A percentile compares a stretch with the other conserved stretches of the same genome.
Evolutionary conservation across 2,113 vertebrate species (phyloP).

Genomic region (Cercocebus atys): DNA sequence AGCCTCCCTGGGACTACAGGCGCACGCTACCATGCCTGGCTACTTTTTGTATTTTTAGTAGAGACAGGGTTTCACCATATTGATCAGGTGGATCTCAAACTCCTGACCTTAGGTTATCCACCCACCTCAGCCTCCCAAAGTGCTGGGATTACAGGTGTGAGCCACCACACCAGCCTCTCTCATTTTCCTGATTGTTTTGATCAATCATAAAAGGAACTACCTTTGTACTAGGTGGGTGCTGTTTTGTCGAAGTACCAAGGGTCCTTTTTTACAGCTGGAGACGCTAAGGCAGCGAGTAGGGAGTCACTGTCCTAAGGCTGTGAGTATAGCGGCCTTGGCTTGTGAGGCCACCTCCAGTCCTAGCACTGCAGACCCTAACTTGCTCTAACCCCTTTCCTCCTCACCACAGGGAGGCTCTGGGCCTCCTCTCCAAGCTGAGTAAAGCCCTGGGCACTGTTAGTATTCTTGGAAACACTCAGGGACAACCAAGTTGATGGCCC

Average conservation of each 20-base stretch:
- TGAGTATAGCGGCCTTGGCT: neutral
- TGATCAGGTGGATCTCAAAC: too few relatives aligned
- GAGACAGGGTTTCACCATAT: too few relatives aligned
- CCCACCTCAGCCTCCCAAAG: too few relatives aligned
- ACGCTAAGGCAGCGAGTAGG: neutral
- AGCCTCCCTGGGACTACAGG: too few relatives aligned
- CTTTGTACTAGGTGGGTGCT: neutral
- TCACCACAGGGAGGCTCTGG: neutral
- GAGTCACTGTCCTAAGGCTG: neutral
- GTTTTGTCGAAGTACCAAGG: neutral
- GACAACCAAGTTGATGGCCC: neutral
- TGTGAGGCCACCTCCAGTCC: neutral
- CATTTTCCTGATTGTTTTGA: neutral
- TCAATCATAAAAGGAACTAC: neutral
- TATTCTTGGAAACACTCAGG: neutral
- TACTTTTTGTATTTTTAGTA: too few relatives aligned
- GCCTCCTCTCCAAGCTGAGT: neutral
- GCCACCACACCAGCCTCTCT: too few relatives aligned
- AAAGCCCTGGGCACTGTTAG: neutral
- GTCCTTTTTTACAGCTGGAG: neutral
- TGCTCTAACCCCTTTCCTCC: neutral
- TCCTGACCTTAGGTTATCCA: too few relatives aligned
- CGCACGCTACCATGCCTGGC: too few relatives aligned
- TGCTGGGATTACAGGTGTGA: too few relatives aligned
- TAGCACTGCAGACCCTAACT: neutral